Percentiles rank a stretch among this genome's conserved stretches.
These are phyloP conservation scores for Ranitomeya variabilis DNA, from an alignment of 2,113 vertebrate species.

Conservation along the genomic window DNA sequence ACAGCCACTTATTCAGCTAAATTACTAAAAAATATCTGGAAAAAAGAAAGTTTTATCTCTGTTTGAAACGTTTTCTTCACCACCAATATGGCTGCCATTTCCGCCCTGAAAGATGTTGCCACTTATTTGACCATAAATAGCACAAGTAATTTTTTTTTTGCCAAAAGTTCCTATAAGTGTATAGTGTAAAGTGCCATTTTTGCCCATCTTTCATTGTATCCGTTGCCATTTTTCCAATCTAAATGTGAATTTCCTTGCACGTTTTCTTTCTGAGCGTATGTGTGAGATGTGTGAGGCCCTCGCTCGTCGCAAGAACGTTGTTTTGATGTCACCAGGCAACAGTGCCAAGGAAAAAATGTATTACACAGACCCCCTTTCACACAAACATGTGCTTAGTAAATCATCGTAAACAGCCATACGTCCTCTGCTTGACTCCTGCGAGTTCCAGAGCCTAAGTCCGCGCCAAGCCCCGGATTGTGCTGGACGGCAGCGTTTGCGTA, in stretches of 20 bases:
- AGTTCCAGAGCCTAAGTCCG: conserved; percentile 14
- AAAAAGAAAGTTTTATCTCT: too few relatives aligned
- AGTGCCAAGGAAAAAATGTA: conserved; percentile 39
- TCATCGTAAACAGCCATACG: conserved; percentile 37
- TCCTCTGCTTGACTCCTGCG: conserved; percentile 44
- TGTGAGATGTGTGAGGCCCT: conserved; percentile 10
- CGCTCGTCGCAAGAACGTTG: neutral
- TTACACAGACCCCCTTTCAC: conserved; percentile 25
- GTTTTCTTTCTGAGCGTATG: neutral
- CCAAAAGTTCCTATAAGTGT: too few relatives aligned
- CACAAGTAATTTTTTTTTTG: too few relatives aligned
- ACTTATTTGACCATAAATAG: too few relatives aligned
- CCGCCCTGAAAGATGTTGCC: too few relatives aligned
- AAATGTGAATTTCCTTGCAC: neutral
- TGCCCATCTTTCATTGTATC: too few relatives aligned
- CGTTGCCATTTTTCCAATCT: too few relatives aligned
- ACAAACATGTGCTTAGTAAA: conserved; percentile 43
- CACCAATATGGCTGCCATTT: too few relatives aligned
- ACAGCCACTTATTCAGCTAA: too few relatives aligned
- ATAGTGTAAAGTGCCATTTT: too few relatives aligned
- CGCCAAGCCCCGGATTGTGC: conserved; percentile 41
- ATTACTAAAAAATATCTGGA: too few relatives aligned
- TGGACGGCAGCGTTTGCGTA: conserved; percentile 45
- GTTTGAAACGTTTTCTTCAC: too few relatives aligned
- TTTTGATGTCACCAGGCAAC: conserved; percentile 32